These are phyloP conservation scores for Gnathonemus longibarbis DNA, from an alignment of 2,113 vertebrate genomes.

Conservation along the genomic window DNA sequence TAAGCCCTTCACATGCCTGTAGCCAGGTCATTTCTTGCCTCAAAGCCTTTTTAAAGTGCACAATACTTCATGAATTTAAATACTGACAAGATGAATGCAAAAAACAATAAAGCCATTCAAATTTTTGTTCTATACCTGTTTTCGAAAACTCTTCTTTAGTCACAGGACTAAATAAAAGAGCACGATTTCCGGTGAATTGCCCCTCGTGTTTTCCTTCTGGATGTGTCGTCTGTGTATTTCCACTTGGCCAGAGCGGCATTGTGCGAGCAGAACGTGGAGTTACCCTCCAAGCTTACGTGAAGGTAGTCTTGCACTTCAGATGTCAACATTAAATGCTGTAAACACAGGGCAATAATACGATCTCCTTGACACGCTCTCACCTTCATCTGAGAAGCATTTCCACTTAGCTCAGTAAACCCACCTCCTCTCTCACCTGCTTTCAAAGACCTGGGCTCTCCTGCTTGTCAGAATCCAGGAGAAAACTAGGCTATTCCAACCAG, in stretches of 20 bases:
- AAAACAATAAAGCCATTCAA: background rate
- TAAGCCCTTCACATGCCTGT: background rate
- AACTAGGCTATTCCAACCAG: background rate
- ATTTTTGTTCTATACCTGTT: background rate
- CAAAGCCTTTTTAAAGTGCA: background rate
- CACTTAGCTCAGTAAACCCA: background rate
- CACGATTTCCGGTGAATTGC: background rate
- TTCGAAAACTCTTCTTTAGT: background rate
- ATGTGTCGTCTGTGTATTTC: background rate
- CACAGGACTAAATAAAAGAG: background rate
- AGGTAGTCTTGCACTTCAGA: background rate
- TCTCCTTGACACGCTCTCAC: background rate
- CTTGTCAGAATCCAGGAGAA: background rate
- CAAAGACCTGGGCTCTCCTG: background rate
- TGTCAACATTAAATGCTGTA: background rate
- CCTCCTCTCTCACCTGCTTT: background rate
- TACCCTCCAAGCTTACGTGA: background rate
- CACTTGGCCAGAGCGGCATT: background rate
- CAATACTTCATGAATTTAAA: background rate
- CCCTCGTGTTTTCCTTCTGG: background rate
- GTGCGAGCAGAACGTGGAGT: background rate
- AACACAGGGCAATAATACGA: background rate
- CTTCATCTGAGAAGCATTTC: background rate
- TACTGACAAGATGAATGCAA: background rate
- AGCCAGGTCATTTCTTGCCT: background rate